These are phyloP conservation scores for Cataglyphis albicans DNA, from an alignment of 2,888 invertebrate species.

Conservation along the genomic window DNA sequence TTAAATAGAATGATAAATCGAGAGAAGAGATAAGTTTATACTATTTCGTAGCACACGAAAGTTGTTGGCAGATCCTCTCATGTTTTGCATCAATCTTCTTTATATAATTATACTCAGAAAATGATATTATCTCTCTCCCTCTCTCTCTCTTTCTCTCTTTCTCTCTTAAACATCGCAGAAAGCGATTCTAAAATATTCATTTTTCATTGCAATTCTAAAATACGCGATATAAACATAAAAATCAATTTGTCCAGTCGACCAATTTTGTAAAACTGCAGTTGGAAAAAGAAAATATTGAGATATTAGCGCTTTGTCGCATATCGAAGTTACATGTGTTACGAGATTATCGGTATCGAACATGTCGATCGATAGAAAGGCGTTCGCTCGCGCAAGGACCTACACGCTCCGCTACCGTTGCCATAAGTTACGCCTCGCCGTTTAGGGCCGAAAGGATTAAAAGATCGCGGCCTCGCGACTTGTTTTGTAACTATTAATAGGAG, in stretches of 20 bases:
- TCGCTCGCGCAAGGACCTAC: conserved; percentile 33
- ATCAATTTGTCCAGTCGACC: not conserved
- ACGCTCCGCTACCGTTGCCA: conserved; percentile 28
- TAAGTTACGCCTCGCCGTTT: conserved; percentile 50
- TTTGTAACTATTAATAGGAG: conserved; percentile 43
- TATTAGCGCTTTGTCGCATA: not conserved
- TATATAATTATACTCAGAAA: conserved; percentile 18
- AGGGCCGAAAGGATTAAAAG: conserved; percentile 48
- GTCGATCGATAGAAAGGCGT: conserved; percentile 51
- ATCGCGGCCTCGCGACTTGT: conserved; percentile 35
- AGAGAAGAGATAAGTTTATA: conserved; percentile 37
- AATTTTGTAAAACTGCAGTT: not conserved
- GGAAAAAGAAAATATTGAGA: not conserved
- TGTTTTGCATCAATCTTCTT: conserved; percentile 35
- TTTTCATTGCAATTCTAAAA: not conserved
- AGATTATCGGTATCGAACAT: conserved; percentile 41
- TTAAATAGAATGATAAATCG: conserved; percentile 40
- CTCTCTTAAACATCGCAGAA: not conserved
- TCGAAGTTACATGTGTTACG: conserved; percentile 10
- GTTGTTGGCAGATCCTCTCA: conserved; percentile 20
- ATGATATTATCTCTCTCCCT: not conserved
- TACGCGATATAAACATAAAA: not conserved
- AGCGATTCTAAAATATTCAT: too few relatives aligned
- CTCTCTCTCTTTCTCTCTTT: too few relatives aligned
- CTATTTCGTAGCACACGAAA: conserved; percentile 40